Base-by-base conservation (phyloP, 2,113 vertebrate genomes). In the Rhynchomys soricoides region DNA sequence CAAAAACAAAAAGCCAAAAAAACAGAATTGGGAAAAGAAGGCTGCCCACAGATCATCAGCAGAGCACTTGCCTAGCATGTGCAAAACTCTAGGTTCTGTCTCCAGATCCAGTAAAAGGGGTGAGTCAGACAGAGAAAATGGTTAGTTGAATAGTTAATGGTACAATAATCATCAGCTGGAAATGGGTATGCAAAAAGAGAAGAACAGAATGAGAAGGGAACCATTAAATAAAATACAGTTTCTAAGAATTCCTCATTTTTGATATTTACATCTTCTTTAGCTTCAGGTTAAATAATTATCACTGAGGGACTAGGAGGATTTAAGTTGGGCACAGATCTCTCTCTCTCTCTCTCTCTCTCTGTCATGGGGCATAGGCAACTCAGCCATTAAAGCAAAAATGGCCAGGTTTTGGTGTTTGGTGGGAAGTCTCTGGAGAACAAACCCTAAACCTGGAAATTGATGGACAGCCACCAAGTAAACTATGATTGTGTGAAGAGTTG, bases 241-340 rank as follows among this genome's bases (percentile, higher is more conserved):
- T 52, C 48, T 5, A 95, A 93, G 64, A 93, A 87, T 95, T 88
- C 19, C 70, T 52, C 57, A 15, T 13, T 52, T 82, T 15, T 68
- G 81, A 86, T 17, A 79, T 79, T 78, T 73, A 40, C 3, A 62
- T 92, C 93, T 95, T 78, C 48, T 94, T 89, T 93, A 91, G 40
- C n/a, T 71, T 92, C 77, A 26, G 55, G 26, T 93, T 92, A 57
- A 87, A 37, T 68, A 52, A 93, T 75, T 75, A 43, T 2, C 66
- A 17, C 26, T 87, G 4, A 43, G 45, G 50, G 12, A 55, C 66
- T 88, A 74, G 74, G n/a, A 66, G 52, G 11, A 26, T 66, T 90
- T 45, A 43, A 87, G 0, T 50, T 83, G 21, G 71, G 12, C 21
- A 40, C 16, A 90, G 48, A 86, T 86, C 89, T 95, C 73, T 7